These are phyloP conservation scores for Dipodomys ordii DNA, from an alignment of 2,113 vertebrate species.

Conservation along the genomic window DNA sequence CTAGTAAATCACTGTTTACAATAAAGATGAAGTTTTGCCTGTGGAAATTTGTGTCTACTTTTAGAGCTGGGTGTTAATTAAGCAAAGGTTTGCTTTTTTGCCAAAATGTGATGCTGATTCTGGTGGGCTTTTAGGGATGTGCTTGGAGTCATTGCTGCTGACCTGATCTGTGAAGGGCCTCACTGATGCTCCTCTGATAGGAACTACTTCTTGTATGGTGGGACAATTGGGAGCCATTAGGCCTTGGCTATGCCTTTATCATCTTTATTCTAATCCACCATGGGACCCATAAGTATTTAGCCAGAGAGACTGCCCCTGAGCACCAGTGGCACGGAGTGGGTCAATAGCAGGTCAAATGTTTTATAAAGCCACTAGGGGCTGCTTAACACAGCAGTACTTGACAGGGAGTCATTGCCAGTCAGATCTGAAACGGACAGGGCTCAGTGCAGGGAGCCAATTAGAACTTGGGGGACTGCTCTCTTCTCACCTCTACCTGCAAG, in stretches of 20 bases:
- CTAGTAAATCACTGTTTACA: too few relatives aligned
- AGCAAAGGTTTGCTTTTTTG: conserved; percentile 30
- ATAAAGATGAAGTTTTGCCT: conserved; percentile 22
- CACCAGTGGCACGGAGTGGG: conserved; percentile 57
- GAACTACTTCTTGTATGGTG: conserved; percentile 28
- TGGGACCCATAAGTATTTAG: conserved; percentile 66
- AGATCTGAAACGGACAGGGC: conserved; percentile 38
- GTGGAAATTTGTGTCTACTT: not conserved
- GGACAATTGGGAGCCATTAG: conserved; percentile 60
- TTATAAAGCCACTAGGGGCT: conserved; percentile 57
- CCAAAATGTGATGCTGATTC: not conserved
- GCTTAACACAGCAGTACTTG: conserved; percentile 22
- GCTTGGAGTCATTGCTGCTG: not conserved
- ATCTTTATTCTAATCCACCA: conserved; percentile 62
- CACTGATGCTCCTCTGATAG: not conserved
- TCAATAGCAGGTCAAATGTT: conserved; percentile 69
- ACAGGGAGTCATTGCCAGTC: not conserved
- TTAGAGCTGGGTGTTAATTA: conserved; percentile 31
- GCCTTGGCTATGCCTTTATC: conserved; percentile 46
- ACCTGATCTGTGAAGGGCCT: conserved; percentile 24
- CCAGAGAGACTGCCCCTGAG: conserved; percentile 54
- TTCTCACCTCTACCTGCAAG: conserved; percentile 10
- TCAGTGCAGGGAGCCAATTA: conserved; percentile 32
- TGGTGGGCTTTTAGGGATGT: not conserved
- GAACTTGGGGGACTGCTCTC: not conserved